Percentiles rank a stretch among this genome's conserved stretches.
These are phyloP conservation scores for Bufotes viridis DNA, from an alignment of 2,797 vertebrate genomes.

Conservation along the genomic window DNA sequence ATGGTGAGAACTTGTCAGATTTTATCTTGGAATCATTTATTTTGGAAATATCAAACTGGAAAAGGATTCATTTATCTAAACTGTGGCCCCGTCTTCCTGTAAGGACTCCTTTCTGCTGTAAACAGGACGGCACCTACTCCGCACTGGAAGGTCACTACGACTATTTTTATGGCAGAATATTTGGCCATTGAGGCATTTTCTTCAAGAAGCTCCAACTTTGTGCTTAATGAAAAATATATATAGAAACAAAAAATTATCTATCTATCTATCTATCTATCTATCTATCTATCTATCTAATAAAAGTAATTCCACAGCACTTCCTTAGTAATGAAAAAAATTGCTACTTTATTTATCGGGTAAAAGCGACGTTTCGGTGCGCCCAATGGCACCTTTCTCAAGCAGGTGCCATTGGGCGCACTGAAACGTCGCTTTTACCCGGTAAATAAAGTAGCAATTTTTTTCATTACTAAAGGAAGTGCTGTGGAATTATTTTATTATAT, in stretches of 20 bases:
- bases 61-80: slow-evolving; percentile 47
- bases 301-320: too few species aligned
- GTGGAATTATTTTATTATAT: too few species aligned
- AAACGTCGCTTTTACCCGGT: too few species aligned
- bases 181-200: neutral
- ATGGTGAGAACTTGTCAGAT: slow-evolving; percentile 61
- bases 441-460: too few species aligned
- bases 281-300: too few species aligned
- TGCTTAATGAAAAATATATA: neutral
- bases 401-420: too few species aligned
- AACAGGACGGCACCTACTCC: slow-evolving; percentile 57
- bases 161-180: slow-evolving; percentile 41
- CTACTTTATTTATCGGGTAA: too few species aligned
- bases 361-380: too few species aligned
- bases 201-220: neutral
- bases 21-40: slow-evolving; percentile 56
- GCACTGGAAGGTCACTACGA: neutral
- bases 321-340: too few species aligned
- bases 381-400: too few species aligned
- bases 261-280: too few species aligned
- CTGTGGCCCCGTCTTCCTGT: slow-evolving; percentile 35
- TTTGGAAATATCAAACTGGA: slow-evolving; percentile 56
- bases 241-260: neutral
- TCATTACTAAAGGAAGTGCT: too few species aligned
- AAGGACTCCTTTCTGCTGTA: slow-evolving; percentile 27